These are phyloP conservation scores for Tadarida brasiliensis DNA, from an alignment of 2,797 vertebrate species.

Conservation along the genomic window DNA sequence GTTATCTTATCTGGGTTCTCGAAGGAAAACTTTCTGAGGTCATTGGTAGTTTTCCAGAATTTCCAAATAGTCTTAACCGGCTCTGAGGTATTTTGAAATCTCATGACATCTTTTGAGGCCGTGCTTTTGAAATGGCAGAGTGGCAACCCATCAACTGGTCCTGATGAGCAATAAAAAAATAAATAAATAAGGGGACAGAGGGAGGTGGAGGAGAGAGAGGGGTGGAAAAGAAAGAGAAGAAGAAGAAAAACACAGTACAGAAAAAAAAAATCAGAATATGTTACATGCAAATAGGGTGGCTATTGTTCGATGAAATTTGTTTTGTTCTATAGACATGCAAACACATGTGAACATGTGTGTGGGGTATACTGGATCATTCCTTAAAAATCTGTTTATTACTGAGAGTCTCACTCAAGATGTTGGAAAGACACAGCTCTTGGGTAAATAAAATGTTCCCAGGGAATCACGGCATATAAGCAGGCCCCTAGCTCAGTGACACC, in stretches of 20 bases:
- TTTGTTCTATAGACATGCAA: background rate
- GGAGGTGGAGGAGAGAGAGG: background rate
- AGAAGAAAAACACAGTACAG: background rate
- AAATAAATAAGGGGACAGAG: no score
- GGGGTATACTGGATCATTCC: background rate
- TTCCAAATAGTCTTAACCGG: background rate
- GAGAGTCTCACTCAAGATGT: background rate
- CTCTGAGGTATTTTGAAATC: slow-evolving; percentile 40
- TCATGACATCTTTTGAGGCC: background rate
- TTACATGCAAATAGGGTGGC: background rate
- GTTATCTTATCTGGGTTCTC: background rate
- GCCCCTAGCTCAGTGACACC: background rate
- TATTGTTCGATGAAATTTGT: background rate
- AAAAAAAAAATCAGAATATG: background rate
- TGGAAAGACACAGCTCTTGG: background rate
- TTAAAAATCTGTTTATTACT: background rate
- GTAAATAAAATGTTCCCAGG: slow-evolving; percentile 37
- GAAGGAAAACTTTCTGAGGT: background rate
- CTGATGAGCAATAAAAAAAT: background rate
- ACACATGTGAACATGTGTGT: background rate
- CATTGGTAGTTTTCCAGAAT: slow-evolving; percentile 22
- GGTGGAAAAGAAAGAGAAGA: background rate
- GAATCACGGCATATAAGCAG: background rate
- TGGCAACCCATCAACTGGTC: background rate
- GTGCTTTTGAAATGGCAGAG: background rate